These are phyloP conservation scores for Drosophila merina DNA, from an alignment of 2,888 invertebrate genomes.

Conservation along the genomic window DNA sequence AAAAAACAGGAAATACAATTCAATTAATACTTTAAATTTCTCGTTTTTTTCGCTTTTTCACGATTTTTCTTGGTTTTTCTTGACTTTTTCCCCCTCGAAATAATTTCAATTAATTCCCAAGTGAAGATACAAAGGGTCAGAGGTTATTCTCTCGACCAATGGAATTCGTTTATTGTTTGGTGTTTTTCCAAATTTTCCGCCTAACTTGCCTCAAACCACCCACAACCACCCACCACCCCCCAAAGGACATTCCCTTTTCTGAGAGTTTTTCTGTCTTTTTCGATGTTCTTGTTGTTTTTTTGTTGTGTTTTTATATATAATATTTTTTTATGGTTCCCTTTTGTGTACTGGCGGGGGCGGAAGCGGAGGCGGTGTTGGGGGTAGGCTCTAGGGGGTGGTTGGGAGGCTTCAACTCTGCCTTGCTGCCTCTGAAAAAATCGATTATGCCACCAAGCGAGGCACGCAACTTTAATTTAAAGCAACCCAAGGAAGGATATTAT, in stretches of 20 bases:
- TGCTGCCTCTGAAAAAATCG: slow-evolving; percentile 60
- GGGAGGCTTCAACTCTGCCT: slow-evolving; percentile 31
- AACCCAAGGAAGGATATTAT: background rate
- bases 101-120: slow-evolving; percentile 9
- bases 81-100: background rate
- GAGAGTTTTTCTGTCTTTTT: slow-evolving; percentile 20
- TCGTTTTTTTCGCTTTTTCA: background rate
- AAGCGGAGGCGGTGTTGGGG: background rate
- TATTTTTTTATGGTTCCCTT: slow-evolving; percentile 30
- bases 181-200: slow-evolving; percentile 23
- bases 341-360: slow-evolving; percentile 2
- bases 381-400: background rate
- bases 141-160: slow-evolving; percentile 9
- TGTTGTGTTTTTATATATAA: slow-evolving; percentile 20
- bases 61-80: no score
- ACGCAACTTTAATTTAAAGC: slow-evolving; percentile 43
- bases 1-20: background rate
- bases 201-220: slow-evolving; percentile 1
- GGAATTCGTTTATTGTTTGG: slow-evolving; percentile 34
- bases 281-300: slow-evolving; percentile 10
- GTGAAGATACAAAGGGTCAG: slow-evolving; percentile 12
- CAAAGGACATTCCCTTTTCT: slow-evolving; percentile 3
- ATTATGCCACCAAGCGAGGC: slow-evolving; percentile 46
- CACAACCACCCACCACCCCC: background rate
- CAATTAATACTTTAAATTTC: slow-evolving; percentile 6